Evolutionary conservation across 2,113 vertebrate species (phyloP).

Genomic region (Bos indicus): DNA sequence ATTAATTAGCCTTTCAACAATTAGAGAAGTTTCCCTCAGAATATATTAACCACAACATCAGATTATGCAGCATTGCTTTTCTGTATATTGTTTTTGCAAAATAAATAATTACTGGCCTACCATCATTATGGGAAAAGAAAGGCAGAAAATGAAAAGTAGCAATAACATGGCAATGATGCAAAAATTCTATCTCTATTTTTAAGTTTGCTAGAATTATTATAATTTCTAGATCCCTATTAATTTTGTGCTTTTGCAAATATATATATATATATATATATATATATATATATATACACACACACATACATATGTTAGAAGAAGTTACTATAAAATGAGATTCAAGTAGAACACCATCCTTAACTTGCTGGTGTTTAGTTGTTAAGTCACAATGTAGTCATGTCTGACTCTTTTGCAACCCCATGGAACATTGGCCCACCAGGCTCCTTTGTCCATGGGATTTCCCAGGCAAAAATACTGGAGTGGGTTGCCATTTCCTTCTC

Average conservation of each 20-base stretch:
- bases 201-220: not conserved
- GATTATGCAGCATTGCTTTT: not conserved
- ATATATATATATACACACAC: rapidly evolving
- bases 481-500: not conserved
- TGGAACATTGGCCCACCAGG: not conserved
- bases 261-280: not conserved
- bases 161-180: not conserved
- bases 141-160: not conserved
- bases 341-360: not conserved
- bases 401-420: not conserved
- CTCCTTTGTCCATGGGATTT: not conserved
- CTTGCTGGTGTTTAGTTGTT: not conserved
- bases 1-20: conserved; percentile 13
- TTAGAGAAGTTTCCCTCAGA: not conserved
- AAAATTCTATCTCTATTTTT: not conserved
- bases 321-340: not conserved
- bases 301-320: not conserved
- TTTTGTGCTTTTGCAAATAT: not conserved
- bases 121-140: not conserved
- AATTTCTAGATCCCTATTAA: not conserved
- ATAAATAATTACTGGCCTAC: conserved; percentile 6
- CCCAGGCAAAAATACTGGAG: not conserved
- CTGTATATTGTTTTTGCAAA: not conserved
- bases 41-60: conserved; percentile 16
- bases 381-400: not conserved